Percentiles rank a stretch among this genome's conserved stretches.
Evolutionary conservation across 2,113 vertebrate species (phyloP).

Genomic region (Cyanoramphus novaezelandiae): DNA sequence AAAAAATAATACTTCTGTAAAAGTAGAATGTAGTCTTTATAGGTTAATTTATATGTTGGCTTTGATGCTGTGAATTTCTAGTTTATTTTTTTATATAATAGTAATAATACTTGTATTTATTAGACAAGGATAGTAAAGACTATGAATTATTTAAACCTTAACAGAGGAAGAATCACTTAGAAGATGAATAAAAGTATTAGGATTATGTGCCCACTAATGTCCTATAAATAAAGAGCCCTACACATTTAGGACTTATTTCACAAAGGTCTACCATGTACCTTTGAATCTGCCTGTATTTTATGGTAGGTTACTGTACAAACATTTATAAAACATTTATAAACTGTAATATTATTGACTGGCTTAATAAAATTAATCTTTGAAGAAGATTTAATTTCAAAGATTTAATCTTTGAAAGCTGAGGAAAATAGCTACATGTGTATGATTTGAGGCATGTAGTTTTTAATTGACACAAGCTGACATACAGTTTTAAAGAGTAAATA

Average conservation of each 20-base stretch:
- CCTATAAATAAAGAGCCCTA: not conserved
- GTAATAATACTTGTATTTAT: not conserved
- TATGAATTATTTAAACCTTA: conserved; percentile 2
- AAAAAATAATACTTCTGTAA: conserved; percentile 13
- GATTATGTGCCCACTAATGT: not conserved
- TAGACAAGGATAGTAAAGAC: not conserved
- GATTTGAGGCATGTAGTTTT: not conserved
- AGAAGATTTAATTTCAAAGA: not conserved
- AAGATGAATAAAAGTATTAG: not conserved
- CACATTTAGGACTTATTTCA: not conserved
- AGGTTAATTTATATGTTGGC: not conserved
- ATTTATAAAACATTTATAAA: not conserved
- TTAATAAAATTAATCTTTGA: not conserved
- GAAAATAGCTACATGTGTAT: not conserved
- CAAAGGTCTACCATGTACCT: not conserved
- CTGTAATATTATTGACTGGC: not conserved
- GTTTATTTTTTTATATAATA: conserved; percentile 3
- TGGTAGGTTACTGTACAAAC: not conserved
- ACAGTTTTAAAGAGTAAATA: not conserved
- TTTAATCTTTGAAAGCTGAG: not conserved
- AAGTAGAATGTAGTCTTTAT: not conserved
- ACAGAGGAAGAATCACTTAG: not conserved
- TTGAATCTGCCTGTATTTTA: not conserved
- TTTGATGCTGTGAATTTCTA: not conserved
- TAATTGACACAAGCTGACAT: not conserved